Percentiles rank a stretch among this genome's conserved stretches.
These are phyloP conservation scores for Psittacula derbiana DNA, from an alignment of 2,797 vertebrate species.

Conservation along the genomic window DNA sequence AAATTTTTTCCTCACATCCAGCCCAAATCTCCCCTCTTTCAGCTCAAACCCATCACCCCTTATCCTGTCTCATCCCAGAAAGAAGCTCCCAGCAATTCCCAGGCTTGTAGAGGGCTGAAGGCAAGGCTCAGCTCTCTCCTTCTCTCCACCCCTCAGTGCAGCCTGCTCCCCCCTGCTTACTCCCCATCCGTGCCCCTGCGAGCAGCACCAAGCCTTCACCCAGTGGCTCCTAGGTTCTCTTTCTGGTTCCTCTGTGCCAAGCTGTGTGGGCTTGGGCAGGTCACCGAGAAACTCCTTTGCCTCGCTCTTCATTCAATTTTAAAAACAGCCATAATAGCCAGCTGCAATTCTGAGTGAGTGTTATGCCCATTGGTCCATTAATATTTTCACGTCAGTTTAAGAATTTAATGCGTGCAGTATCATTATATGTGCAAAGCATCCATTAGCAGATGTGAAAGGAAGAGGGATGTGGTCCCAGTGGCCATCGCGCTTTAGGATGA, in stretches of 20 bases:
- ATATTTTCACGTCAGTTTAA: background rate
- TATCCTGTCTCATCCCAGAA: background rate
- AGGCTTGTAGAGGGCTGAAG: background rate
- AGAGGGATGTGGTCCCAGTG: background rate
- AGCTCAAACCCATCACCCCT: background rate
- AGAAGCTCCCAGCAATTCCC: background rate
- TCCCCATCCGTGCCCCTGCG: background rate
- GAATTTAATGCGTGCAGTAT: background rate
- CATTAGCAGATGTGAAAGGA: background rate
- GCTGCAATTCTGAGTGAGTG: background rate
- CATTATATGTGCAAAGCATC: fast-evolving
- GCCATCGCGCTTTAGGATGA: background rate
- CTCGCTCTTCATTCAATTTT: fast-evolving
- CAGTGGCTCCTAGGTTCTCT: fast-evolving
- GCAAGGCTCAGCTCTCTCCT: no score
- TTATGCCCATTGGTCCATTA: fast-evolving
- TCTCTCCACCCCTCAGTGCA: background rate
- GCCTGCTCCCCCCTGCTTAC: background rate
- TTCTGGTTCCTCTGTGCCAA: background rate
- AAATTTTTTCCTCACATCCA: background rate
- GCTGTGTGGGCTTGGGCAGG: fast-evolving
- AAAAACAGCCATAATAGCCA: no score
- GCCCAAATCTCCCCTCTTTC: background rate
- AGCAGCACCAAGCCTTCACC: fast-evolving
- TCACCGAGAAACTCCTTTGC: fast-evolving